Percentiles rank a stretch among this genome's conserved stretches.
phyloP scores from a whole-genome alignment of 2,888 invertebrate species.

The Teleogryllus oceanicus region DNA sequence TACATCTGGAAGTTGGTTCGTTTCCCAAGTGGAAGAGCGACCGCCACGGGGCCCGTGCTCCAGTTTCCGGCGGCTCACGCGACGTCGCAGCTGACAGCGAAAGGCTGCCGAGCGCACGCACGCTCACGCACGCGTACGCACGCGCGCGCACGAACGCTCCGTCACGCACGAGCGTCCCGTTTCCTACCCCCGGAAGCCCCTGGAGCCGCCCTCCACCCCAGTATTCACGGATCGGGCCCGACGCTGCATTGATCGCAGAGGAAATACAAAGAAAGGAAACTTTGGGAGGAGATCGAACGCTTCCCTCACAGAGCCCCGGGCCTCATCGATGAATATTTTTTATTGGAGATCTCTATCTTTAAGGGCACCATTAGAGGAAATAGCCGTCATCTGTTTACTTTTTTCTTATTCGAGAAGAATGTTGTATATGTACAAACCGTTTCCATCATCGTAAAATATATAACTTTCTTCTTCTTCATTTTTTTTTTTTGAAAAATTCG shows the following conservation, averaged over 20 bases:
- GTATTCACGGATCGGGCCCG: not conserved
- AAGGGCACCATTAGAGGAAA: not conserved
- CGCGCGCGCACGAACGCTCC: not conserved
- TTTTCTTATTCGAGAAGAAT: not conserved
- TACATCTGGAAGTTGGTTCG: too few species aligned
- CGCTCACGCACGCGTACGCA: not conserved
- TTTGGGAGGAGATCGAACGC: too few species aligned
- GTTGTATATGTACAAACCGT: not conserved
- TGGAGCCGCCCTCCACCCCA: not conserved
- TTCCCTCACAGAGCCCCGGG: too few species aligned
- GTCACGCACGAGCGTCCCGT: conserved; percentile 6
- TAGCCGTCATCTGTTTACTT: not conserved
- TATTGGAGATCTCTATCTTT: not conserved
- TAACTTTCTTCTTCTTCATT: not conserved
- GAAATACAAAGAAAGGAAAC: too few species aligned
- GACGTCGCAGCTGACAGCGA: not conserved
- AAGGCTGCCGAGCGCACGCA: not conserved
- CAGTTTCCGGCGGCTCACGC: too few species aligned
- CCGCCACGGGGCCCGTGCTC: too few species aligned
- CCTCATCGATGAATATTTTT: not conserved
- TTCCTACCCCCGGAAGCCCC: not conserved
- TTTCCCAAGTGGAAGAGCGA: too few species aligned
- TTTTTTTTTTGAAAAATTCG: too few species aligned
- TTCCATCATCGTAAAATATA: not conserved
- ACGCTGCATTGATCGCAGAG: too few species aligned